Evolutionary conservation across 2,888 invertebrate species (phyloP), one percentile per base, ranked within the genome.

Genomic region (Hydrotaea diabolus): DNA sequence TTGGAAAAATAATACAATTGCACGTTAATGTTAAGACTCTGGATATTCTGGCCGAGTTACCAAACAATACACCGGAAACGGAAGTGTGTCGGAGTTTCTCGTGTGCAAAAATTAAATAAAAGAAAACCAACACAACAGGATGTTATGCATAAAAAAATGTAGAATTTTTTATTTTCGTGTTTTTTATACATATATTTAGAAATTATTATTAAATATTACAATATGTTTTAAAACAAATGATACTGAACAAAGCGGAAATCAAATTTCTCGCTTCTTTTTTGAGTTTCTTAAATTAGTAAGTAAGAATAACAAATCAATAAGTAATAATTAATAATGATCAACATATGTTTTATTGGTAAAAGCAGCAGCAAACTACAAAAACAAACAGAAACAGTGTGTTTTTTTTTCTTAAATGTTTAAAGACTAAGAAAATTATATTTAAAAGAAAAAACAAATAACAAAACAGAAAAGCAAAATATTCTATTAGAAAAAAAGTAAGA

Each of bases 231-330:
- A 78, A 43, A 69, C 46, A 19, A 13, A 72, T 57, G 66, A 69
- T 76, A 82, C 75, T 84, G 66, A 77, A 55, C n/a, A 55, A 73
- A 74, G 86, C 86, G 82, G 91, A 90, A 90, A 90, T 90, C 86
- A 89, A 90, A 90, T 90, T 90, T 91, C 90, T 87, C 87, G 90
- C 88, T 87, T 76, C 57, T 73, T 62, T 80, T 76, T 81, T 81
- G 23, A 4, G 31, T 84, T 55, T 81, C 74, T 73, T 82, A 82
- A 19, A 46, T 46, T 69, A 69, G 69, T 62, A 46, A 43, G 69
- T 69, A 69, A 69, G 46, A 43, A 46, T 69, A 43, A 69, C 36
- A 73, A 79, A 72, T 79, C 75, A 85, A 73, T 55, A 74, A 76
- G 46, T 82, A 82, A 82, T 66, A 82, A 79, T 62, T 76, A 84